Evolutionary conservation across 2,888 invertebrate genomes (phyloP).

Genomic region (Polyploca ridens): DNA sequence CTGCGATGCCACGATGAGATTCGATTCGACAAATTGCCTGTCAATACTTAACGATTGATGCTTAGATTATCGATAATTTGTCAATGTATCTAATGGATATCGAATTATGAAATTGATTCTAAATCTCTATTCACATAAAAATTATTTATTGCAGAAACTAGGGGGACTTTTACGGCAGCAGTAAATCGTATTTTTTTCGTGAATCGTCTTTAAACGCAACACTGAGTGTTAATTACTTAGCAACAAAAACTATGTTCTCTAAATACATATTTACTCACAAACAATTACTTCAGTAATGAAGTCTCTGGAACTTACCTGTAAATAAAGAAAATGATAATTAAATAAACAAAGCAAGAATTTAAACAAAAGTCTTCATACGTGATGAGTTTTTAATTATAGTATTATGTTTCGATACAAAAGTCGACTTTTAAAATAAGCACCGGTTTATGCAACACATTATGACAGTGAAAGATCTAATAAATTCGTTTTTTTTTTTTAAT

Average conservation of each 20-base stretch:
- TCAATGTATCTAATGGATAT: neutral
- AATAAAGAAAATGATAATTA: neutral
- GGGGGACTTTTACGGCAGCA: constrained; percentile 12
- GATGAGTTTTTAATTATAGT: no score
- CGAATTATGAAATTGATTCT: constrained; percentile 13
- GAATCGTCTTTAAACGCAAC: constrained; percentile 31
- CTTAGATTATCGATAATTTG: constrained; percentile 14
- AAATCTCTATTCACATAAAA: constrained; percentile 9
- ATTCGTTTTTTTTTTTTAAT: no score
- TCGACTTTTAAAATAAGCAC: no score
- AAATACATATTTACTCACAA: constrained; percentile 1
- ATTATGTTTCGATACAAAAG: no score
- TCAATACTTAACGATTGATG: constrained; percentile 20
- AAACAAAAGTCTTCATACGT: neutral
- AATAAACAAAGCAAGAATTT: neutral
- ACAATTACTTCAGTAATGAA: neutral
- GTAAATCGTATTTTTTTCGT: constrained; percentile 19
- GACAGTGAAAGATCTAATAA: no score
- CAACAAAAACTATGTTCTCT: neutral
- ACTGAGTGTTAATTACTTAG: neutral
- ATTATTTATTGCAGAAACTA: constrained; percentile 10
- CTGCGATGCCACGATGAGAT: constrained; percentile 44
- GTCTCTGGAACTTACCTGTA: neutral
- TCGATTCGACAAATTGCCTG: constrained; percentile 37
- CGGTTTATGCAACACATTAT: no score